phyloP scores from a whole-genome alignment of 2,797 vertebrate genomes.

The Trichosurus vulpecula region DNA sequence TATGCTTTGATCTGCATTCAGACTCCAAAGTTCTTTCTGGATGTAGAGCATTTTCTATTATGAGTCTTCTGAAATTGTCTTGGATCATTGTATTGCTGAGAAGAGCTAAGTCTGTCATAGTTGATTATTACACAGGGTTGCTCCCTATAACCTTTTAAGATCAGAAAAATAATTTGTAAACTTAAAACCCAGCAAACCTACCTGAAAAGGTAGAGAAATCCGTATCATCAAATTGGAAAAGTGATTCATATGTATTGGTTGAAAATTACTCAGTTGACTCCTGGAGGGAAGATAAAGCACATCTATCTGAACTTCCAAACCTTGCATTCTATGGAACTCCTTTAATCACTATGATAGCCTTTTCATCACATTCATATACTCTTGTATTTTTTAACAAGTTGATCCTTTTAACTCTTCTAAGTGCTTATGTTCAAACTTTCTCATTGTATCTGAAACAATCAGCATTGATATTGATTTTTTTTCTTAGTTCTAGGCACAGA shows the following conservation, averaged over 20 bases:
- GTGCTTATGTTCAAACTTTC: conserved; percentile 18
- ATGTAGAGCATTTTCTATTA: no score
- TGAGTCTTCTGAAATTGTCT: no score
- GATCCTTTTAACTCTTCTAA: conserved; percentile 35
- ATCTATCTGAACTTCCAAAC: neutral
- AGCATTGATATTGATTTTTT: conserved; percentile 67
- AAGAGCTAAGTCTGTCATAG: no score
- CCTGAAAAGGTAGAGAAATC: neutral
- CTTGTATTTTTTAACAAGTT: neutral
- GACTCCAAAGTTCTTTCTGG: no score
- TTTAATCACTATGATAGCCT: conserved; percentile 44
- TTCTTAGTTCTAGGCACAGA: conserved; percentile 90
- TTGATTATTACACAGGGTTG: no score
- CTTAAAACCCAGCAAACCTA: neutral
- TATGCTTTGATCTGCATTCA: no score
- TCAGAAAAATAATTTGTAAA: neutral
- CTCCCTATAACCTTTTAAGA: neutral
- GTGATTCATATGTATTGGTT: neutral
- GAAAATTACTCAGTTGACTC: neutral
- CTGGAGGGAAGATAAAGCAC: neutral
- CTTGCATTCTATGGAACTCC: neutral
- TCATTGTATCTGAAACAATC: conserved; percentile 38
- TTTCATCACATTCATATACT: conserved; percentile 8
- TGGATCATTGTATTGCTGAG: no score
- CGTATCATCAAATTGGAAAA: neutral